Base-by-base conservation (phyloP, 2,113 vertebrate species). In the Ardeotis arabs region DNA sequence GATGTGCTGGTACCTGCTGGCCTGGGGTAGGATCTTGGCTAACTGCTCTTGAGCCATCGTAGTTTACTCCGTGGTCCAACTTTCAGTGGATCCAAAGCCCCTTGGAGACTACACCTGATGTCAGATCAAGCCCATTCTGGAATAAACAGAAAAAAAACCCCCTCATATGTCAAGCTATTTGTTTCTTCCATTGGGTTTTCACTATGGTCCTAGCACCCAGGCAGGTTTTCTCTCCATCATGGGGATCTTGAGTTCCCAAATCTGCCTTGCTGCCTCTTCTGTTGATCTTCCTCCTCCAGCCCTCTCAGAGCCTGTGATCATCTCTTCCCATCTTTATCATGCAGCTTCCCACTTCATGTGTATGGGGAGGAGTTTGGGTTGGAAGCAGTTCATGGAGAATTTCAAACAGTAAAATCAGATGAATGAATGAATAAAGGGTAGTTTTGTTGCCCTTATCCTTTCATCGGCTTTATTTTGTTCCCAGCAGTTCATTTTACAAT, bases 401-500 rank as follows among this genome's bases (percentile, higher is more conserved):
- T 92, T 96, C 80, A 92, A 93, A 70, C 35, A 73, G 64, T 20
- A 20, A 50, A 64, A 70, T 49, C 27, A 37, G 56, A 96, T 87
- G 84, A 87, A 96, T 87, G 88, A 94, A 94, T 94, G 88, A 92
- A 96, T 94, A 96, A 96, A 96, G 83, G 69, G 27, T 35, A 24
- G 68, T 93, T 92, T 92, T 97, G 96, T 96, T 94, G 60, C 56
- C 53, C 49, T 90, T 95, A 81, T 58, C 83, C 95, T 93, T 97
- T 92, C 92, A 94, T 89, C 92, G 50, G 56, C 76, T 78, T 73
- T 69, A n/a, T 68, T 92, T 67, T 12, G 24, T 87, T 93, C 55
- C 86, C 58, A 87, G 83, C 73, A 84, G 77, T 69, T 87, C 39
- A 18, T 72, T 75, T 84, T 11, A 77, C 17, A 84, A 37, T 86